Percentiles rank a stretch among this genome's conserved stretches.
Conservation (phyloP, 2,797 vertebrate genomes). For the Lacerta bilineata region DNA sequence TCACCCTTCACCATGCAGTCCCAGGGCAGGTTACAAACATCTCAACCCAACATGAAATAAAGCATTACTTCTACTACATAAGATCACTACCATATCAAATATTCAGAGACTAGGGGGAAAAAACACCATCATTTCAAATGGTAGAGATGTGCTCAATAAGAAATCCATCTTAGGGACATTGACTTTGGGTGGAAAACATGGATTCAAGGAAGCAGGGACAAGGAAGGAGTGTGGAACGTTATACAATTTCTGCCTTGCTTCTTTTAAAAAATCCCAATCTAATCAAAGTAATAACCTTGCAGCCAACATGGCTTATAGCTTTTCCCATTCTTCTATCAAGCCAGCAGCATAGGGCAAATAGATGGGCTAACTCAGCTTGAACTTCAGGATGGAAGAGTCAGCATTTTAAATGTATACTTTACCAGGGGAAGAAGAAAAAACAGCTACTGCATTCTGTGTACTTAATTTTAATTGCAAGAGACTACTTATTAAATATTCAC, state of each 20-base stretch:
- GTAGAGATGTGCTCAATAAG: background rate
- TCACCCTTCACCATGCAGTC: background rate
- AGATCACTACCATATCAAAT: background rate
- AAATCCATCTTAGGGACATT: background rate
- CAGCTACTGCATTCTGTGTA: conserved; percentile 15
- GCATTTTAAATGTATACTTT: background rate
- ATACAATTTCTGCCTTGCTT: background rate
- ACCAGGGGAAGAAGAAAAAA: conserved; percentile 17
- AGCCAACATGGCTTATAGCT: background rate
- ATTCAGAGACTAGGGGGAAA: background rate
- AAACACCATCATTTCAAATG: background rate
- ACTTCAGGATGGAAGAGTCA: conserved; percentile 11
- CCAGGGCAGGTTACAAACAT: background rate
- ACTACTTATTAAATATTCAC: conserved; percentile 65
- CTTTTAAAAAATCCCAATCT: background rate
- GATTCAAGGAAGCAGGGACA: background rate
- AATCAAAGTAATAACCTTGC: background rate
- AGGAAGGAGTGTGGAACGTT: background rate
- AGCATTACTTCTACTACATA: background rate
- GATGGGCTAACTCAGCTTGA: background rate
- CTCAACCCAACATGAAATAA: background rate
- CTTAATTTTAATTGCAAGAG: conserved; percentile 62
- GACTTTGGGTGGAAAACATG: background rate
- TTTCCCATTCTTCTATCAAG: background rate
- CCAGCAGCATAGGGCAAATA: background rate